A percentile compares a stretch with the other conserved stretches of the same genome.
phyloP scores from a whole-genome alignment of 2,888 invertebrate species.

The Eueremaeus valkanovi region DNA sequence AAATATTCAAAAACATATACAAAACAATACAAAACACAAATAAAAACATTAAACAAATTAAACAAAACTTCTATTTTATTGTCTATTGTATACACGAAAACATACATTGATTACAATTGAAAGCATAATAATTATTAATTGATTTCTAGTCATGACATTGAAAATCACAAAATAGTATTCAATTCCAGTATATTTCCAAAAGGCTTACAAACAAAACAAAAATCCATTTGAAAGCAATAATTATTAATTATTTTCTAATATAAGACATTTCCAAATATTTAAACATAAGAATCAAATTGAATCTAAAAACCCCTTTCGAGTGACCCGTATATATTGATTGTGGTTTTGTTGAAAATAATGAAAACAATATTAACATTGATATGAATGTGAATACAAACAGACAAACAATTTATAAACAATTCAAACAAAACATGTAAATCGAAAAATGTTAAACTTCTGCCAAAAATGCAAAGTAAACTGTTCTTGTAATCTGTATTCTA shows the following conservation, averaged over 20 bases:
- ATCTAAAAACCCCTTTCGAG: background rate
- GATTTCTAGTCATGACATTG: slow-evolving; percentile 1
- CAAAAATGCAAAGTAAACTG: slow-evolving; percentile 28
- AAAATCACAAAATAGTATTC: slow-evolving; percentile 17
- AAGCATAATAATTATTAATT: slow-evolving; percentile 6
- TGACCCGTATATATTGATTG: slow-evolving; percentile 2
- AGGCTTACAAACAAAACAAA: background rate
- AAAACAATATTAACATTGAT: no score
- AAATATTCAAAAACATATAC: background rate
- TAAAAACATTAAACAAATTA: no score
- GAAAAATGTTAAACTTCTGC: slow-evolving; percentile 23
- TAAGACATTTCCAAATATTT: background rate
- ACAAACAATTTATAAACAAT: no score
- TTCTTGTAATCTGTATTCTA: slow-evolving; percentile 1
- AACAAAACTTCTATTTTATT: background rate
- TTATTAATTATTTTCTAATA: background rate
- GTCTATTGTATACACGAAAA: background rate
- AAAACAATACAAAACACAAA: background rate
- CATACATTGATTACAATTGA: background rate
- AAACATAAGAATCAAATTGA: background rate
- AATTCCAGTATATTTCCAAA: slow-evolving; percentile 23
- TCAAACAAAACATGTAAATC: background rate
- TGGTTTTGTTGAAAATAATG: slow-evolving; percentile 4
- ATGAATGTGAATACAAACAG: no score
- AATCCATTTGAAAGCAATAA: background rate